Conservation (phyloP, 1,140 invertebrate genomes). For the Caligus rogercresseyi region DNA sequence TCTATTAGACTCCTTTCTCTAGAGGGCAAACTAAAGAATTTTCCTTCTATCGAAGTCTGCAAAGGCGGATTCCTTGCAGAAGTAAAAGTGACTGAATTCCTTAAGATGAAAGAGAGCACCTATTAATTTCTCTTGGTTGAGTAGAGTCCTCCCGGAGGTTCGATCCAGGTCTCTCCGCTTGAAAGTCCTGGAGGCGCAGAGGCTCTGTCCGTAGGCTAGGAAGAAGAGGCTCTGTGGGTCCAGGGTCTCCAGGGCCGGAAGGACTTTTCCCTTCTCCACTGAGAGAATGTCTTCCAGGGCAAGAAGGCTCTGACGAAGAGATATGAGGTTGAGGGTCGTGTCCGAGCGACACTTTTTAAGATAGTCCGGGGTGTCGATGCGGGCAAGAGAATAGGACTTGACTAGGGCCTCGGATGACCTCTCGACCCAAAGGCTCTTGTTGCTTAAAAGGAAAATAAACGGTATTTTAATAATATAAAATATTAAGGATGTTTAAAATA, state of each 20-base stretch:
- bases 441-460: no score
- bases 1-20: no score
- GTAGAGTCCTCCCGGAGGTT: background rate
- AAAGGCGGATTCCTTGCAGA: background rate
- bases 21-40: no score
- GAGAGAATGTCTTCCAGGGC: slow-evolving; percentile 8
- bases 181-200: slow-evolving; percentile 2
- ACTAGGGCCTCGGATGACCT: background rate
- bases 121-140: background rate
- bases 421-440: background rate
- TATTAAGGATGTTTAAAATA: no score
- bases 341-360: slow-evolving; percentile 10
- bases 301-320: background rate
- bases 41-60: background rate
- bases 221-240: slow-evolving; percentile 19
- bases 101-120: background rate
- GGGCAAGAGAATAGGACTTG: background rate
- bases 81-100: slow-evolving; percentile 12
- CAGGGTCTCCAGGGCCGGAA: slow-evolving; percentile 11
- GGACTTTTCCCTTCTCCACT: slow-evolving; percentile 5
- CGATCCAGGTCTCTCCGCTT: slow-evolving; percentile 10
- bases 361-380: slow-evolving; percentile 13
- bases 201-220: slow-evolving; percentile 7
- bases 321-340: background rate
- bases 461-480: no score